phyloP scores from a whole-genome alignment of 2,797 vertebrate species.

The Cetoscarus ocellatus region DNA sequence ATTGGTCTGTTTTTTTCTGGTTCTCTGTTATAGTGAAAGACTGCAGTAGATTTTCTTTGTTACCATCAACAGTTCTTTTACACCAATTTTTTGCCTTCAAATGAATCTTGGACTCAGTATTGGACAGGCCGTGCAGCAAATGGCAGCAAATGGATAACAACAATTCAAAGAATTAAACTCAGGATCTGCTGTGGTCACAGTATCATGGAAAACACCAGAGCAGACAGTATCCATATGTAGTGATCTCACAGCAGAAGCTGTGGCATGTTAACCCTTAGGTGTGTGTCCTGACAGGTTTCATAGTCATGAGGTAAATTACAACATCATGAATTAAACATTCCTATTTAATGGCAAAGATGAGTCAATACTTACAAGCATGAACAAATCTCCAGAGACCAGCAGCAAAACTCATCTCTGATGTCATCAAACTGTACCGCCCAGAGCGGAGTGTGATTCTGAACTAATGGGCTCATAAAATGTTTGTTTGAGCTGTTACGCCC shows the following conservation, averaged over 20 bases:
- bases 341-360: conserved; percentile 43
- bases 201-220: not conserved
- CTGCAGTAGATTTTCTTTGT: no score
- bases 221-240: conserved; percentile 9
- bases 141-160: no score
- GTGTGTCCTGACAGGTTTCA: conserved; percentile 10
- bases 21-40: no score
- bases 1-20: no score
- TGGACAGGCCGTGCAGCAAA: no score
- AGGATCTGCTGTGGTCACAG: not conserved
- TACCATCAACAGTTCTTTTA: no score
- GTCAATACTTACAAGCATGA: conserved; percentile 60
- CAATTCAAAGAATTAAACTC: no score
- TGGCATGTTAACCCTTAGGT: conserved; percentile 21
- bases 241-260: conserved; percentile 10
- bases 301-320: conserved; percentile 21
- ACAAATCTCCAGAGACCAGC: conserved; percentile 42
- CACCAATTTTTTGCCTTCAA: no score
- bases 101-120: no score
- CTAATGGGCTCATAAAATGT: conserved; percentile 77
- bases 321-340: conserved; percentile 12
- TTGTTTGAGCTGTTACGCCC: conserved; percentile 79
- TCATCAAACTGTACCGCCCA: conserved; percentile 55
- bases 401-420: conserved; percentile 52
- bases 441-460: conserved; percentile 58